phyloP scores from a whole-genome alignment of 1,140 invertebrate species.

The Acromyrmex echinatior region DNA sequence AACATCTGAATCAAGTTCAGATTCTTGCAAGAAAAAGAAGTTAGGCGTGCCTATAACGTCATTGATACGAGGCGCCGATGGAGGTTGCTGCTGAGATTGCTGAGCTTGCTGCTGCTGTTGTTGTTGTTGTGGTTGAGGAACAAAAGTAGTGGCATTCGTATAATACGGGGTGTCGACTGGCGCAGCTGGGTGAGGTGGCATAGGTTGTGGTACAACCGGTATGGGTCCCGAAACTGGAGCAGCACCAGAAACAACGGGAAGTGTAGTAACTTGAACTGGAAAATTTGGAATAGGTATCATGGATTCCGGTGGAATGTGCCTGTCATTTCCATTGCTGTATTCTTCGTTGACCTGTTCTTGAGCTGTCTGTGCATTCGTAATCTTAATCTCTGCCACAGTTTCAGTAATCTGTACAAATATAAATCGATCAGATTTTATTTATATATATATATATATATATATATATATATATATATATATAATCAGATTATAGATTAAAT shows the following conservation, averaged over 20 bases:
- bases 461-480: background rate
- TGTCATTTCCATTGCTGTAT: conserved; percentile 78
- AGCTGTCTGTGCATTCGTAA: conserved; percentile 61
- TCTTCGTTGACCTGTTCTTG: conserved; percentile 80
- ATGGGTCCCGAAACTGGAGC: conserved; percentile 82
- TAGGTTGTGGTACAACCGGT: conserved; percentile 82
- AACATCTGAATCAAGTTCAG: conserved; percentile 90
- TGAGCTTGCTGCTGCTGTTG: conserved; percentile 70
- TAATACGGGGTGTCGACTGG: conserved; percentile 83
- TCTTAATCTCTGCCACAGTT: conserved; percentile 68
- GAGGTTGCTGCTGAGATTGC: conserved; percentile 86
- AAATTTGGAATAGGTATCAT: conserved; percentile 82
- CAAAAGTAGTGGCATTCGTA: conserved; percentile 80
- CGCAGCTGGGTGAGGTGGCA: conserved; percentile 79
- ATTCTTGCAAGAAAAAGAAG: conserved; percentile 93
- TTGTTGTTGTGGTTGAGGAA: conserved; percentile 76
- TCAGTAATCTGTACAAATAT: conserved; percentile 72
- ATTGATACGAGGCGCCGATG: conserved; percentile 89
- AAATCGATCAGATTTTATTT: background rate
- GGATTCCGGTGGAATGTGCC: conserved; percentile 84
- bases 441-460: background rate
- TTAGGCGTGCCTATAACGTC: conserved; percentile 91
- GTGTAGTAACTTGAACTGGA: conserved; percentile 81
- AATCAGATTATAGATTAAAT: background rate
- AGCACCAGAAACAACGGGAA: conserved; percentile 82